Percentiles rank a stretch among this genome's conserved stretches.
Evolutionary conservation across 2,113 vertebrate species (phyloP).

Genomic region (Prochilodus magdalenae): DNA sequence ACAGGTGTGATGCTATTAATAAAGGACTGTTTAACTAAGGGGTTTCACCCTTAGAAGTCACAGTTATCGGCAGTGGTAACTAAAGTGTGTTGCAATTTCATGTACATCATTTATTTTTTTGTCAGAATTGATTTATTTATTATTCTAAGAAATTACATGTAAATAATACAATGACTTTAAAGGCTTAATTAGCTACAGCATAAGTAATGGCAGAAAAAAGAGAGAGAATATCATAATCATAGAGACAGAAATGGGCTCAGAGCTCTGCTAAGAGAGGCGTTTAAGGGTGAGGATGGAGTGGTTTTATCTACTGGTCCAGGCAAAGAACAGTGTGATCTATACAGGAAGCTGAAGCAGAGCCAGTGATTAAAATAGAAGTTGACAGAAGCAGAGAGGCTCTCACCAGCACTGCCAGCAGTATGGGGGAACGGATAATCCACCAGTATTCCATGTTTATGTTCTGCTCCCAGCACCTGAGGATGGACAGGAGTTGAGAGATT

Average conservation of each 20-base stretch:
- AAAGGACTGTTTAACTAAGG: too few relatives aligned
- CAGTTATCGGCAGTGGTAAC: too few relatives aligned
- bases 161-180: not conserved
- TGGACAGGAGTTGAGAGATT: constrained; percentile 18
- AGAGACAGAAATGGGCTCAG: not conserved
- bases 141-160: not conserved
- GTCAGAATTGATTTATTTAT: too few relatives aligned
- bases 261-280: not conserved
- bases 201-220: not conserved
- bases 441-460: constrained; percentile 93
- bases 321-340: constrained; percentile 1
- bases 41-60: too few relatives aligned
- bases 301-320: not conserved
- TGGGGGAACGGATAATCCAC: constrained; percentile 94
- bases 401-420: constrained; percentile 92
- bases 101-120: not conserved
- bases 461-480: constrained; percentile 86
- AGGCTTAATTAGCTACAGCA: not conserved
- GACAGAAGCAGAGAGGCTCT: constrained; percentile 68
- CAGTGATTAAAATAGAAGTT: not conserved
- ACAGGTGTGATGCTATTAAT: too few relatives aligned
- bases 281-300: constrained; percentile 11
- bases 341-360: not conserved
- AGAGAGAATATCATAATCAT: not conserved
- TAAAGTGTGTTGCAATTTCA: too few relatives aligned